These are phyloP conservation scores for Luidia sarsii DNA, from an alignment of 53 echinoderm and acorn worm species.

Conservation along the genomic window DNA sequence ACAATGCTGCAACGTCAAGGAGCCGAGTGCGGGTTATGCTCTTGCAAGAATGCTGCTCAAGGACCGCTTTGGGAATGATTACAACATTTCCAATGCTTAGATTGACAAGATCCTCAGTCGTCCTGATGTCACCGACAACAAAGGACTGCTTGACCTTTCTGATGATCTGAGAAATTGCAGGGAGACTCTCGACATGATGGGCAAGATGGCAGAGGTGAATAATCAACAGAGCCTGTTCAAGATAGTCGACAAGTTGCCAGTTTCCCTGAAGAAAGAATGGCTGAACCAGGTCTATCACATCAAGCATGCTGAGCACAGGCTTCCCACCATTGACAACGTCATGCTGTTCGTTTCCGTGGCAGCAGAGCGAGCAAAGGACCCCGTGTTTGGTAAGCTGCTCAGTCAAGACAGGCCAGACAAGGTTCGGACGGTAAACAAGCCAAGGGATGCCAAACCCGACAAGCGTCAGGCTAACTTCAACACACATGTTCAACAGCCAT, in stretches of 20 bases:
- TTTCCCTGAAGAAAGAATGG: too few relatives aligned
- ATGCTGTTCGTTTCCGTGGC: constrained; percentile 3
- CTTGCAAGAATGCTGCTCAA: constrained; percentile 1
- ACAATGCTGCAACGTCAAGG: too few relatives aligned
- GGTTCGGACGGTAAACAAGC: too few relatives aligned
- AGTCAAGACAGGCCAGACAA: too few relatives aligned
- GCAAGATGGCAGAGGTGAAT: neutral
- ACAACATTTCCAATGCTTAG: constrained; percentile 4
- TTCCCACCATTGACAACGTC: constrained; percentile 16
- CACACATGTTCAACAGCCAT: too few relatives aligned
- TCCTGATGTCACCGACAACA: neutral
- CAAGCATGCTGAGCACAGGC: neutral
- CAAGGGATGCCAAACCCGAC: too few relatives aligned
- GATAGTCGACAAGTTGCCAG: too few relatives aligned
- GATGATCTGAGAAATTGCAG: constrained; percentile 12
- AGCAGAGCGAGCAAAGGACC: constrained; percentile 24
- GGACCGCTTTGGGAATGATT: constrained; percentile 1
- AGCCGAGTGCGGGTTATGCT: neutral
- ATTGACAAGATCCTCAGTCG: neutral
- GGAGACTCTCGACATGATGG: constrained; percentile 10
- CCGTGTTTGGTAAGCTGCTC: constrained; percentile 31
- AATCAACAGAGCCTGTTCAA: too few relatives aligned
- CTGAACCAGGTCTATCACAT: neutral
- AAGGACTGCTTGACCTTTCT: neutral
- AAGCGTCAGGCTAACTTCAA: too few relatives aligned